phyloP scores from a whole-genome alignment of 2,113 vertebrate species.

The Hiodon alosoides region DNA sequence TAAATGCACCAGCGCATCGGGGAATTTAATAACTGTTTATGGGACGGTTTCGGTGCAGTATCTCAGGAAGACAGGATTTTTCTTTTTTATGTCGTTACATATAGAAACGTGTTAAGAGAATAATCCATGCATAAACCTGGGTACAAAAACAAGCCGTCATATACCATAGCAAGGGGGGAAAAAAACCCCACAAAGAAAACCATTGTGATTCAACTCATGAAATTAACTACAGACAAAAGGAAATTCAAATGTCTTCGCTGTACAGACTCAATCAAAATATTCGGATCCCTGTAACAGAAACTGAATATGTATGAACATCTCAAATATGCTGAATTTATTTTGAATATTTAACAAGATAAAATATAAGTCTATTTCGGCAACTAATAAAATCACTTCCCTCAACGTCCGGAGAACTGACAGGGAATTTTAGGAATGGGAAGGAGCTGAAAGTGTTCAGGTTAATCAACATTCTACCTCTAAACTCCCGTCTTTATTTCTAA shows the following conservation, averaged over 20 bases:
- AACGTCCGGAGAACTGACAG: constrained; percentile 64
- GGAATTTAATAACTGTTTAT: too few relatives aligned
- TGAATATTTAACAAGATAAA: constrained; percentile 78
- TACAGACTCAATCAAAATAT: constrained; percentile 71
- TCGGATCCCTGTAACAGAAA: constrained; percentile 68
- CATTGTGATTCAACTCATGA: constrained; percentile 72
- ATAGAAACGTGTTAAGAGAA: constrained; percentile 24
- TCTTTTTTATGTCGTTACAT: background rate
- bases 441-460: constrained; percentile 58
- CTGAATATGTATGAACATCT: constrained; percentile 75
- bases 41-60: constrained; percentile 17
- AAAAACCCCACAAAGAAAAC: constrained; percentile 61
- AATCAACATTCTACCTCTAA: constrained; percentile 65
- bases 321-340: constrained; percentile 77
- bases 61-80: constrained; percentile 3
- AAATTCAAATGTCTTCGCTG: constrained; percentile 65
- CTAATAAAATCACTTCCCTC: constrained; percentile 73
- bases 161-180: constrained; percentile 49
- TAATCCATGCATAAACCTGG: background rate
- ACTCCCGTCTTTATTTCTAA: constrained; percentile 58
- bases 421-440: constrained; percentile 47
- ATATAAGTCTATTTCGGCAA: constrained; percentile 72
- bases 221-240: constrained; percentile 67
- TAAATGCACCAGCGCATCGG: too few relatives aligned
- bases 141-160: constrained; percentile 46